phyloP scores from a whole-genome alignment of 2,888 invertebrate genomes.

The Cheilosia variabilis region DNA sequence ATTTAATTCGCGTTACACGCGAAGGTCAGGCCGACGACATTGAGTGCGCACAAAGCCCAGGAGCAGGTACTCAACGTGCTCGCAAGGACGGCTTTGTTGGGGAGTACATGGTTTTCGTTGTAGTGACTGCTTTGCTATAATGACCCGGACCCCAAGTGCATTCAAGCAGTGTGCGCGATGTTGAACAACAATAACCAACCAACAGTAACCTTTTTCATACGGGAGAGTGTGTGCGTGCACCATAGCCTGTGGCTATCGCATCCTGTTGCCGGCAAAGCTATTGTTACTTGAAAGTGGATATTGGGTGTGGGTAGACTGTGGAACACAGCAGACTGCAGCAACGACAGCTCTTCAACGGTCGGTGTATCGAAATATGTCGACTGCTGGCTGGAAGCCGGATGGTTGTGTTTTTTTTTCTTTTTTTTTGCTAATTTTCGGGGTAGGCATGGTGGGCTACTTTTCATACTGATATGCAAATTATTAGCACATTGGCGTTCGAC shows the following conservation, averaged over 20 bases:
- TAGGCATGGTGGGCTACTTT: background rate
- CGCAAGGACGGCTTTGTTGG: slow-evolving; percentile 32
- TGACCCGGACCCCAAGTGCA: slow-evolving; percentile 15
- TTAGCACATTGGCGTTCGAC: slow-evolving; percentile 37
- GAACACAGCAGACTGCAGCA: background rate
- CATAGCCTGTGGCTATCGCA: slow-evolving; percentile 16
- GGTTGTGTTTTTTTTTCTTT: background rate
- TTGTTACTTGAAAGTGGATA: slow-evolving; percentile 41
- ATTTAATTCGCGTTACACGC: slow-evolving; percentile 61
- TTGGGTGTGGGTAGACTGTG: background rate
- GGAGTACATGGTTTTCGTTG: slow-evolving; percentile 16
- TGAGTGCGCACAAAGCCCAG: slow-evolving; percentile 26
- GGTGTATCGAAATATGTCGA: background rate
- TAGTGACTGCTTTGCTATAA: slow-evolving; percentile 7
- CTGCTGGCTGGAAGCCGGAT: slow-evolving; percentile 13
- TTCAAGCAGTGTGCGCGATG: slow-evolving; percentile 12
- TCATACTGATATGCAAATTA: slow-evolving; percentile 47
- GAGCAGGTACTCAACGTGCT: background rate
- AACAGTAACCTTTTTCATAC: background rate
- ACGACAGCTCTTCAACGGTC: background rate
- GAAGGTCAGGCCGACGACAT: slow-evolving; percentile 64
- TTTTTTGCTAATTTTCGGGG: background rate
- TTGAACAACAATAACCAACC: slow-evolving; percentile 15
- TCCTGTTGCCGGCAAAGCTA: slow-evolving; percentile 6
- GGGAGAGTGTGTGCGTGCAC: slow-evolving; percentile 14